Evolutionary conservation across 2,113 vertebrate genomes (phyloP).

Genomic region (Neotragus pygmaeus): DNA sequence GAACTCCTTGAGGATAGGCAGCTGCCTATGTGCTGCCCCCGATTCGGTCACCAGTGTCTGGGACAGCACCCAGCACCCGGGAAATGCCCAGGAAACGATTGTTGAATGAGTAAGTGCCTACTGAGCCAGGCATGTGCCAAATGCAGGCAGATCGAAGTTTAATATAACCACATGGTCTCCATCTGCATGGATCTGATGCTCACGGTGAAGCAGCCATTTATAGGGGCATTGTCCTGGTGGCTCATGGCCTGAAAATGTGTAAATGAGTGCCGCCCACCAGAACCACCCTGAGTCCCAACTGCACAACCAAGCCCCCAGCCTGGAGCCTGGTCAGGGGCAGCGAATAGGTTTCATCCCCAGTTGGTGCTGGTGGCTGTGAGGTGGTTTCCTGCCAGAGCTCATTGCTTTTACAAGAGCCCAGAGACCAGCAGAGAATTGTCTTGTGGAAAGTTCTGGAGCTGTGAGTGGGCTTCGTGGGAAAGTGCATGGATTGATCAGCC

Average conservation of each 20-base stretch:
- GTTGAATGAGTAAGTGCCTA: background rate
- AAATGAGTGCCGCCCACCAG: rapidly evolving
- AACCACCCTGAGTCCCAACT: background rate
- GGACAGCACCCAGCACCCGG: background rate
- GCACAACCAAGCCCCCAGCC: background rate
- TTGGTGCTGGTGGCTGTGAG: background rate
- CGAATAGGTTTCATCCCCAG: background rate
- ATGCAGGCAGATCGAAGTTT: background rate
- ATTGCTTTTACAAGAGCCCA: background rate
- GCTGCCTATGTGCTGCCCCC: background rate
- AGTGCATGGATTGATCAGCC: background rate
- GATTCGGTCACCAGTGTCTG: background rate
- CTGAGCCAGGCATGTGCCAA: background rate
- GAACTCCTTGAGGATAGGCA: background rate
- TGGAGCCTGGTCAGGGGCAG: background rate
- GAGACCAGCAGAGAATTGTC: background rate
- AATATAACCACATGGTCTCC: background rate
- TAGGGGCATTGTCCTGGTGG: background rate
- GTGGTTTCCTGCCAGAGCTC: background rate
- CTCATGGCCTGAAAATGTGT: background rate
- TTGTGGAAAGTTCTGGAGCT: background rate
- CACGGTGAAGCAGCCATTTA: background rate
- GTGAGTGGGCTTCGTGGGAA: background rate
- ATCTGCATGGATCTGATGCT: background rate
- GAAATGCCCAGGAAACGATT: background rate